A percentile compares a stretch with the other conserved stretches of the same genome.
These are phyloP conservation scores for Zalophus californianus DNA, from an alignment of 2,797 vertebrate species.

Conservation along the genomic window DNA sequence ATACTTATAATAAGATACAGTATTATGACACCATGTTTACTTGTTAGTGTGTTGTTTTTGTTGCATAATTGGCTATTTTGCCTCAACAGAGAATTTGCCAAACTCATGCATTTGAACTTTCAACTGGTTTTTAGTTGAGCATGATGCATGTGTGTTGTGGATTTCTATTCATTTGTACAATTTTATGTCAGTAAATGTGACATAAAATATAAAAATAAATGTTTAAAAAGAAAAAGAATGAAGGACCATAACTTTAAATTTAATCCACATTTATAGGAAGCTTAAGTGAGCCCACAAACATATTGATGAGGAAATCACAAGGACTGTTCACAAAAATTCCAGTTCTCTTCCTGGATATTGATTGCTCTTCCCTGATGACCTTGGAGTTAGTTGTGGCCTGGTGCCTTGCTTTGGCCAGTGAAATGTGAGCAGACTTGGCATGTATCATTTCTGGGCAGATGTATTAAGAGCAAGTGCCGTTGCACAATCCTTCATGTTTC, in stretches of 20 bases:
- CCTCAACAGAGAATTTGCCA: slow-evolving; percentile 6
- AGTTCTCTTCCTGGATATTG: background rate
- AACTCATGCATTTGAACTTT: background rate
- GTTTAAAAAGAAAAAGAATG: background rate
- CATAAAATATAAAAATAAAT: background rate
- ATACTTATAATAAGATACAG: background rate
- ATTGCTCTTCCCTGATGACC: background rate
- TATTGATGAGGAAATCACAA: background rate
- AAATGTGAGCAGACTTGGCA: background rate
- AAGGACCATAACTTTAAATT: background rate
- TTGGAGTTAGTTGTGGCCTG: background rate
- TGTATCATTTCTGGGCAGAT: background rate
- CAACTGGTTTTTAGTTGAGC: background rate
- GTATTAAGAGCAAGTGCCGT: background rate
- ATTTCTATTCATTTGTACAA: slow-evolving; percentile 50
- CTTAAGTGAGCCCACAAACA: background rate
- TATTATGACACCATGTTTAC: background rate
- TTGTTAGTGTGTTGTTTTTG: slow-evolving; percentile 32
- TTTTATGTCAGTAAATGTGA: background rate
- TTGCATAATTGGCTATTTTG: background rate
- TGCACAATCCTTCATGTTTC: background rate
- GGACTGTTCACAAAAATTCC: background rate
- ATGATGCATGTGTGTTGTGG: background rate
- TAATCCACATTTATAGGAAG: background rate
- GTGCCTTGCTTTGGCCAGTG: background rate